Evolutionary conservation across 2,113 vertebrate species (phyloP), one percentile per base, ranked within the genome.

Genomic region (Pterocles burchelli): DNA sequence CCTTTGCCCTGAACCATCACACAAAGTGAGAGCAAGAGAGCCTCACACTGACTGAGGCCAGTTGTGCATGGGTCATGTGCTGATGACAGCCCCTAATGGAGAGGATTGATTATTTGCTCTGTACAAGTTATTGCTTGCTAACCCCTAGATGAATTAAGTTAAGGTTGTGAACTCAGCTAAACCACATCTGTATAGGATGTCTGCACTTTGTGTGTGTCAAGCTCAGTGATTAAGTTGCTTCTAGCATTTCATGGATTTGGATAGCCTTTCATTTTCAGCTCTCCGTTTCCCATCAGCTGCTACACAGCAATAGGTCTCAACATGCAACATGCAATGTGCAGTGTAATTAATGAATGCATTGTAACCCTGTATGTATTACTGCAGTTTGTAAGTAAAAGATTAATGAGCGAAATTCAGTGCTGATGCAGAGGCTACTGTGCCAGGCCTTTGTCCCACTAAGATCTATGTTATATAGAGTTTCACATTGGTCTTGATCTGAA

Each of bases 271-370:
- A 79, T 93, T 95, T 96, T 94, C 81, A 81, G 34, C 81, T 89
- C 21, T 93, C 94, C 94, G 77, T 87, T 96, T 95, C 68, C 73
- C 77, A 82, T 95, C 93, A 94, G 87, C 89, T 94, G 76, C 70
- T 81, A 7, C 66, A 49, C 73, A 87, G 25, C 70, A 89, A 92
- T 63, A 51, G 36, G 76, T 75, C 66, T 75, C 70, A 78, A 86
- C 54, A 25, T 68, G 65, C 76, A 91, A 80, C 36, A 55, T 78
- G 38, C 33, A 80, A 24, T 29, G 18, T 65, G 36, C 28, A 51
- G 20, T 57, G 20, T 90, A 89, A 89, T 92, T 82, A 91, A 84
- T 67, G 52, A 90, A 84, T 65, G 73, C 19, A 41, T 70, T 38
- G 59, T 90, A 90, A 80, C 38, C 15, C 31, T 89, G 51, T 89